Base-by-base conservation (phyloP, 2,113 vertebrate genomes). In the Psettodes erumei region DNA sequence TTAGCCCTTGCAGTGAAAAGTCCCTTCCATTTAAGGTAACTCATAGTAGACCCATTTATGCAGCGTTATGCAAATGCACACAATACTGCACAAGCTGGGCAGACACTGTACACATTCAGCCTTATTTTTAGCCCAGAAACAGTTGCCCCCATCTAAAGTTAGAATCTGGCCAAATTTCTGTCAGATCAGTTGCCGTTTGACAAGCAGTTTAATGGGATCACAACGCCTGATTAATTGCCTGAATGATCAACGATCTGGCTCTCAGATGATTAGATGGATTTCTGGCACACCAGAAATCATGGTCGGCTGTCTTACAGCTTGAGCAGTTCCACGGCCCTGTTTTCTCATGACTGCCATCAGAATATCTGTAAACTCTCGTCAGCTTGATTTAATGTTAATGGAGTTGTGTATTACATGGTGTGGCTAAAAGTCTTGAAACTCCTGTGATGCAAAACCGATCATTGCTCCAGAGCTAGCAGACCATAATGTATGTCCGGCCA, bases 1-100 rank as follows among this genome's bases (percentile, higher is more conserved):
- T 98, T 58, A 99, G 98, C 85, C 97, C 97, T 43, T 95, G 96
- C 89, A 95, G 95, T 40, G 97, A 98, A 81, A 97, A 96, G 79
- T 95, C 95, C 0, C 79, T 95, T 15, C 94, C 94, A 79, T 95
- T 98, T 71, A 98, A 99, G 97, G 98, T 99, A 97, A 93, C 67
- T 15, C 27, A 32, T 54, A 59, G 11, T 19, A 43, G 4, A 35
- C 12, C 6, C 7, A 56, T 77, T 42, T 27, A 19, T 56, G 25
- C 40, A 32, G 10, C 27, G 51, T 40, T 15, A 12, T 56, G 27
- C 0, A 23, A 28, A 2, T 19, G 19, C 7, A 59, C 7, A 59
- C 12, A 47, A 19, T 27, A 66, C 16, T 30, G 21, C 32, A 12
- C 3, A 30, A 38, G 12, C 21, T 1, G 8, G 23, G 13, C 25